Percentiles rank a stretch among this genome's conserved stretches.
Evolutionary conservation across 2,888 invertebrate genomes (phyloP).

Genomic region (Prosopocoilus inquinatus): DNA sequence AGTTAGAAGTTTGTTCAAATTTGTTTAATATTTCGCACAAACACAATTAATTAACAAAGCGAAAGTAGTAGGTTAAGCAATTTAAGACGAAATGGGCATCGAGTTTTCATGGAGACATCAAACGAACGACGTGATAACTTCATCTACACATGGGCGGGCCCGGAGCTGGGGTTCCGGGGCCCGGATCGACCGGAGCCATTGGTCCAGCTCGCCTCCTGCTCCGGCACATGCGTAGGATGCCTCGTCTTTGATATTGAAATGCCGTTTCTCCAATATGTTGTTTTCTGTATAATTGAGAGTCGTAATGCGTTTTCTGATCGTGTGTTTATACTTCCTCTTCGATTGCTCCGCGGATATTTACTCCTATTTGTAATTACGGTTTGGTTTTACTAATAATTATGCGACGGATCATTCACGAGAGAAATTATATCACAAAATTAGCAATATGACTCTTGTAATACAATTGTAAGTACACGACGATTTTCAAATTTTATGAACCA

Average conservation of each 20-base stretch:
- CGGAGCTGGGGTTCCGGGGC: conserved; percentile 46
- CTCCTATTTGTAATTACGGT: too few relatives aligned
- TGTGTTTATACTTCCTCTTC: conserved; percentile 1
- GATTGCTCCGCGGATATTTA: conserved; percentile 13
- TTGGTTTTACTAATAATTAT: too few relatives aligned
- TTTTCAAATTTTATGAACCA: too few relatives aligned
- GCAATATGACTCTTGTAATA: too few relatives aligned
- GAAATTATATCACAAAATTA: too few relatives aligned
- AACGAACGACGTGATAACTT: conserved; percentile 46
- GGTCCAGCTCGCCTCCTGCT: conserved; percentile 41
- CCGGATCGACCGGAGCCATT: conserved; percentile 50
- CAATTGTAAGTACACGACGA: too few relatives aligned
- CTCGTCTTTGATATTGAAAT: conserved; percentile 46
- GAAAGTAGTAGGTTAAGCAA: conserved; percentile 6
- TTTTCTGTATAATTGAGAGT: conserved; percentile 45
- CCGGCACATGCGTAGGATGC: conserved; percentile 36
- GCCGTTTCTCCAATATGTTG: conserved; percentile 39
- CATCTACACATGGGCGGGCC: conserved; percentile 50
- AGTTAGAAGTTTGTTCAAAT: too few relatives aligned
- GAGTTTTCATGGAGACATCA: conserved; percentile 43
- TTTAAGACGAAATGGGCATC: conserved; percentile 41
- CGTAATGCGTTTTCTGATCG: conserved; percentile 38
- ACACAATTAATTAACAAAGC: background rate
- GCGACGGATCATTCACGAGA: too few relatives aligned
- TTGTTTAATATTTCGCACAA: too few relatives aligned